These are phyloP conservation scores for Melipona beecheii DNA, from an alignment of 2,888 invertebrate genomes.

Conservation along the genomic window DNA sequence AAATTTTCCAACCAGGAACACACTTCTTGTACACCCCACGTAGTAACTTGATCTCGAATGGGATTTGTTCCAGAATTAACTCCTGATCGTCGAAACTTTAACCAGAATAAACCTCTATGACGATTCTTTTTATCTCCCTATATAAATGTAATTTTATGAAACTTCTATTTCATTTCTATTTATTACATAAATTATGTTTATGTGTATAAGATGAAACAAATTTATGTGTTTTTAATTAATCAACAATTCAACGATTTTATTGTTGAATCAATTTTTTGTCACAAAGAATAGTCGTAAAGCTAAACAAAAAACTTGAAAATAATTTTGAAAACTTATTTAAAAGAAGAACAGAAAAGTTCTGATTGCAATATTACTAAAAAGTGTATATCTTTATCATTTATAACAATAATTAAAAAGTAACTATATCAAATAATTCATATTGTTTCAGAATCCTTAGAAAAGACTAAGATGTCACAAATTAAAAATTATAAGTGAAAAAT, in stretches of 20 bases:
- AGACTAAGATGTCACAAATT: background rate
- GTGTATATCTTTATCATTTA: background rate
- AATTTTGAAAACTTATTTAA: background rate
- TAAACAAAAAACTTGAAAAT: background rate
- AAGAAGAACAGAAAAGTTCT: background rate
- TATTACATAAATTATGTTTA: background rate
- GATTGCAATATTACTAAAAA: background rate
- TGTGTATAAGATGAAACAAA: background rate
- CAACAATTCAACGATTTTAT: no score
- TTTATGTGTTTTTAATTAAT: background rate
- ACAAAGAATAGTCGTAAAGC: background rate
- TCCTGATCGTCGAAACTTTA: constrained; percentile 86
- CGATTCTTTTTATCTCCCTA: constrained; percentile 82
- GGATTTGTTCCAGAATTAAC: constrained; percentile 83
- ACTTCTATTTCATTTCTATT: background rate
- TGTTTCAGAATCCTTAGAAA: background rate
- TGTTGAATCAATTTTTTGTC: background rate
- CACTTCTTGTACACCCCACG: constrained; percentile 96
- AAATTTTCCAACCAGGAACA: constrained; percentile 95
- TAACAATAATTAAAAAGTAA: background rate
- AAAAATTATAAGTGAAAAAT: background rate
- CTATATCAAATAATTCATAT: background rate
- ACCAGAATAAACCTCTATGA: constrained; percentile 88
- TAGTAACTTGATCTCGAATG: constrained; percentile 79
- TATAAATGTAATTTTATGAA: constrained; percentile 20